Conservation (phyloP, 2,113 vertebrate genomes). For the Phaetusa simplex region DNA sequence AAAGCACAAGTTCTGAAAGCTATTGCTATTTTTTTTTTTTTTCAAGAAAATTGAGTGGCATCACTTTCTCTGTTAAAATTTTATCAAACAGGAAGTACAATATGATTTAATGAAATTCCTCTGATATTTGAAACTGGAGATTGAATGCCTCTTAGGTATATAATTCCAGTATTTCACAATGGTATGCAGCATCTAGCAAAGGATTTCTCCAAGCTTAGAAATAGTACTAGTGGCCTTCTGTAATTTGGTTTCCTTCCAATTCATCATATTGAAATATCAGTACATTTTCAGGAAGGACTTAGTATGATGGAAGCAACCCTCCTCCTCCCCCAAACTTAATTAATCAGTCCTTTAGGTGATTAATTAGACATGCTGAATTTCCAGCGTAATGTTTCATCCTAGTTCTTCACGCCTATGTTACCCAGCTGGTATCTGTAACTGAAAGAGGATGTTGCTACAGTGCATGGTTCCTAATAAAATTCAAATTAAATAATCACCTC, state of each 20-base stretch:
- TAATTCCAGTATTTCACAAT: neutral
- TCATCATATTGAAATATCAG: neutral
- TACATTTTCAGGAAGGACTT: constrained; percentile 36
- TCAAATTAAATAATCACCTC: constrained; percentile 48
- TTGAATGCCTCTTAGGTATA: neutral
- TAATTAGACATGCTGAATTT: constrained; percentile 49
- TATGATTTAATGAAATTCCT: neutral
- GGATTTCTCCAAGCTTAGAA: neutral
- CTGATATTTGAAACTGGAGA: neutral
- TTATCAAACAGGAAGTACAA: neutral
- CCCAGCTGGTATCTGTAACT: constrained; percentile 13
- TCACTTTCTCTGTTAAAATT: neutral
- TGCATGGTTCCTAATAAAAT: constrained; percentile 43
- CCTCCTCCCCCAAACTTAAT: constrained; percentile 13
- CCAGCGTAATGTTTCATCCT: constrained; percentile 20
- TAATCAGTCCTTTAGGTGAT: constrained; percentile 50
- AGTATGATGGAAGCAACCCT: neutral
- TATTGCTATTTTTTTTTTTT: neutral
- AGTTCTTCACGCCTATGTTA: neutral
- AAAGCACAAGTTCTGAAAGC: neutral
- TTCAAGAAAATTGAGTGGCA: neutral
- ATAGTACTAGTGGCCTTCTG: neutral
- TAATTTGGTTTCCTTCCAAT: neutral
- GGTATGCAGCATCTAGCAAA: neutral
- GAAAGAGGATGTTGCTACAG: constrained; percentile 3